Percentiles rank a stretch among this genome's conserved stretches.
Conservation (phyloP, 1,140 invertebrate genomes). For the Planococcus citri region DNA sequence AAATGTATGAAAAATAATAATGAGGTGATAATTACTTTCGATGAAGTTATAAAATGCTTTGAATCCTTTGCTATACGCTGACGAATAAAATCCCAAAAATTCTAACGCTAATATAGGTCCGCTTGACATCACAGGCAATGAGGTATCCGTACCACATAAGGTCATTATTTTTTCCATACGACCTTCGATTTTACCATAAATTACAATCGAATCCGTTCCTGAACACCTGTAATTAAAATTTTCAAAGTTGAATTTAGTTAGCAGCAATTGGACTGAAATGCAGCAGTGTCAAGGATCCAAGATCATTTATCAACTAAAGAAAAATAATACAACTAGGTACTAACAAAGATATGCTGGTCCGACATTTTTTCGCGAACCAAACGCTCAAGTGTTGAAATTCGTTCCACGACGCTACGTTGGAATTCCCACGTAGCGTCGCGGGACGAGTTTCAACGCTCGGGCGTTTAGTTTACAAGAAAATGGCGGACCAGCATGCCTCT, state of each 20-base stretch:
- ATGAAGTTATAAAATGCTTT: conserved; percentile 74
- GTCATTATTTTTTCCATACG: conserved; percentile 65
- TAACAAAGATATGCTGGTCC: too few species aligned
- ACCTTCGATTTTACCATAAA: conserved; percentile 63
- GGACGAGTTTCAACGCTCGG: too few species aligned
- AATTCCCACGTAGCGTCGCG: too few species aligned
- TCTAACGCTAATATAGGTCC: conserved; percentile 67
- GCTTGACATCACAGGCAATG: conserved; percentile 77
- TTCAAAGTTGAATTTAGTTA: too few species aligned
- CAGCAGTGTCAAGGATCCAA: background rate
- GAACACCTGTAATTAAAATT: conserved; percentile 49
- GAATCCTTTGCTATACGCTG: conserved; percentile 65
- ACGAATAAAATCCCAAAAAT: conserved; percentile 57
- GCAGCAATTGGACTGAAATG: background rate
- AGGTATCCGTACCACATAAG: conserved; percentile 60
- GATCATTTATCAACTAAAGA: background rate
- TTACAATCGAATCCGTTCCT: conserved; percentile 58
- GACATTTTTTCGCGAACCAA: too few species aligned
- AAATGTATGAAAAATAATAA: too few species aligned
- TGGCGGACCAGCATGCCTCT: too few species aligned
- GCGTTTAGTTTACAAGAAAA: too few species aligned
- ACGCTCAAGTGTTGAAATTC: too few species aligned
- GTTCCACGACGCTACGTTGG: too few species aligned
- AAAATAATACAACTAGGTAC: too few species aligned
- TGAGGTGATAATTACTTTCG: conserved; percentile 65